phyloP scores from a whole-genome alignment of 2,888 invertebrate genomes.

The Mechanitis messenoides region DNA sequence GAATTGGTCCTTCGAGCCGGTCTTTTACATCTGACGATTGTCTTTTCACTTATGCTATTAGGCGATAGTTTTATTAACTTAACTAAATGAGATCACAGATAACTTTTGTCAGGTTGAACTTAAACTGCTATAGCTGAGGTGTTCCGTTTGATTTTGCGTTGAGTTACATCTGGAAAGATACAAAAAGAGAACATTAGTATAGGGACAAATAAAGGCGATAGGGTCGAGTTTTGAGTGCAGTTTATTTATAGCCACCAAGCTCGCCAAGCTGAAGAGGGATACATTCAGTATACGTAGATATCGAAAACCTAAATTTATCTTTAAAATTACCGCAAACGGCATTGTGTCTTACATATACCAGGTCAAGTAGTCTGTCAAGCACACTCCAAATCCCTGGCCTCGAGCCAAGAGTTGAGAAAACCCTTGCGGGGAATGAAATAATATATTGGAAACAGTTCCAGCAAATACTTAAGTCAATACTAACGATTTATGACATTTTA shows the following conservation, averaged over 20 bases:
- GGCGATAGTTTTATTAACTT: constrained; percentile 50
- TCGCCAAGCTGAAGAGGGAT: background rate
- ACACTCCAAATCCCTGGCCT: constrained; percentile 59
- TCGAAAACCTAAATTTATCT: constrained; percentile 25
- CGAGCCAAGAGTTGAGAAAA: constrained; percentile 48
- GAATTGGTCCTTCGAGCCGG: constrained; percentile 42
- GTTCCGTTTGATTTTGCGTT: constrained; percentile 54
- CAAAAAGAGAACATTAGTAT: constrained; percentile 30
- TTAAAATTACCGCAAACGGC: constrained; percentile 33
- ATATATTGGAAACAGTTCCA: constrained; percentile 47
- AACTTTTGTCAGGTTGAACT: constrained; percentile 69
- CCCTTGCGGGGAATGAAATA: constrained; percentile 38
- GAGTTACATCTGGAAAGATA: constrained; percentile 59
- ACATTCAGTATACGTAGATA: constrained; percentile 10
- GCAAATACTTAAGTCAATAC: constrained; percentile 31
- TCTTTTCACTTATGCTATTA: constrained; percentile 47
- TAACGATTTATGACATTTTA: constrained; percentile 9
- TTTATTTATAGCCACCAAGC: constrained; percentile 3
- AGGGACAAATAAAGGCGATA: constrained; percentile 13
- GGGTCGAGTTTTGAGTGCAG: constrained; percentile 4
- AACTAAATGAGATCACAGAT: constrained; percentile 72
- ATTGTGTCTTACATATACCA: constrained; percentile 51
- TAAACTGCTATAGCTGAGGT: constrained; percentile 60
- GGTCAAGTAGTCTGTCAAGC: constrained; percentile 67
- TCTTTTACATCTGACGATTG: constrained; percentile 27